Base-by-base conservation (phyloP, 2,113 vertebrate genomes). In the Nycticorax nycticorax region DNA sequence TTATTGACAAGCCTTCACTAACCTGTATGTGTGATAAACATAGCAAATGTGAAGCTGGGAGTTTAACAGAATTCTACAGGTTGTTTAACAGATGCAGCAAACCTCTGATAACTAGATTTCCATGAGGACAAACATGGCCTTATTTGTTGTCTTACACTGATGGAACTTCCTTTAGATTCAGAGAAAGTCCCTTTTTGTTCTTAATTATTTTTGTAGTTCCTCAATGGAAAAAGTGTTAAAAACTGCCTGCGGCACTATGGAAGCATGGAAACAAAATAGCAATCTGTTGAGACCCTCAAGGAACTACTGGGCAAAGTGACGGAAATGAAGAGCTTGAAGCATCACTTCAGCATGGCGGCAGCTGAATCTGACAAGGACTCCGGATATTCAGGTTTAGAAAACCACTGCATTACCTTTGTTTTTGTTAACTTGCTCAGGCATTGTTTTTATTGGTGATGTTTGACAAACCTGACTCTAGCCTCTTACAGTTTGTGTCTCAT, bases 311-410 rank as follows among this genome's bases (percentile, higher is more conserved):
- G 88, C 83, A 94, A 87, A 96, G 96, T 96, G 92, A 78, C 6
- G 1, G 97, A 96, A 52, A 96, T 88, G 95, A 98, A 97, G 37
- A 97, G 95, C 64, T 75, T n/a, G 39, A 93, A 79, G 22, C 96
- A 82, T 68, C 94, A 23, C 3, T 88, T 97, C 37, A 96, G 37
- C 20, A 80, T 95, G 89, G 96, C 95, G 0, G 88, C 96, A 35
- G 48, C 97, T 27, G 99, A 99, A 86, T 98, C 98, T 73, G 99
- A 99, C 96, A 98, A 98, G 96, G 99, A 99, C 96, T 99, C 99
- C 0, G 99, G 99, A 95, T 99, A 99, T 93, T 99, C 99, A 99
- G 99, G 99, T 99, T 94, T 92, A 87, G 20, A 81, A 93, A 87
- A 72, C 33, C 18, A 45, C 56, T 35, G 6, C 21, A 11, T 75